Base-by-base conservation (phyloP, 37 sponge, comb jelly and placozoan species). In the Beroe forskalii region DNA sequence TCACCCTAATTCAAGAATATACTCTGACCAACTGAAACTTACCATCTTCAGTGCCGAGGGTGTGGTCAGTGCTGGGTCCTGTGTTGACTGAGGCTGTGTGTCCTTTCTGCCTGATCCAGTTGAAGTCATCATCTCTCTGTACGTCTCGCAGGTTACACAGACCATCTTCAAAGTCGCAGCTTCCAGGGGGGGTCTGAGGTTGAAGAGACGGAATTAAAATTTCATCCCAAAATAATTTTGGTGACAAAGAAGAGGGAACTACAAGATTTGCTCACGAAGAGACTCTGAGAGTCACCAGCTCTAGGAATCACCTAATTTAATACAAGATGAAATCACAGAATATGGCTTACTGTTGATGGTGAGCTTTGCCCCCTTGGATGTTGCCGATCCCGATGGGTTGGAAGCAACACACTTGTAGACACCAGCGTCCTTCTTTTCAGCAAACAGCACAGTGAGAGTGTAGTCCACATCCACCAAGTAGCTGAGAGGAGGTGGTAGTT, bases 371-470 rank as follows among this genome's bases (percentile, higher is more conserved):
- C 92, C 92, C 41, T 89, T 43, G 14, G 90, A 90, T 22, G 41
- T 90, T 1, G 62, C 86, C 0, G 36, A 19, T 2, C 95, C 92
- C 27, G 67, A 89, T 43, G 62, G 90, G 61, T 76, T 89, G 24
- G 20, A 31, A 67, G 91, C 92, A 23, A 93, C 48, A 91, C 95
- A 94, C 62, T 38, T 86, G 89, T 94, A 94, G 33, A 38, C 60
- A 19, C 95, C 95, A 4, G 90, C 92, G 76, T 93, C 91, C 8
- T 83, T 76, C 38, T 89, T 89, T 12, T 28, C 63, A 39, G 90
- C 91, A 28, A 69, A 37, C n/a, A 0, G 24, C 9, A 94, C 62
- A 30, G 60, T 44, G 4, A 94, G 89, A 0, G 72, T 61, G 1
- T 12, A 42, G 0, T 67, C 90, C 2, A 12, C 32, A 0, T n/a